Base-by-base conservation (phyloP, 1,140 invertebrate species). In the Rhopalosiphum maidis region DNA sequence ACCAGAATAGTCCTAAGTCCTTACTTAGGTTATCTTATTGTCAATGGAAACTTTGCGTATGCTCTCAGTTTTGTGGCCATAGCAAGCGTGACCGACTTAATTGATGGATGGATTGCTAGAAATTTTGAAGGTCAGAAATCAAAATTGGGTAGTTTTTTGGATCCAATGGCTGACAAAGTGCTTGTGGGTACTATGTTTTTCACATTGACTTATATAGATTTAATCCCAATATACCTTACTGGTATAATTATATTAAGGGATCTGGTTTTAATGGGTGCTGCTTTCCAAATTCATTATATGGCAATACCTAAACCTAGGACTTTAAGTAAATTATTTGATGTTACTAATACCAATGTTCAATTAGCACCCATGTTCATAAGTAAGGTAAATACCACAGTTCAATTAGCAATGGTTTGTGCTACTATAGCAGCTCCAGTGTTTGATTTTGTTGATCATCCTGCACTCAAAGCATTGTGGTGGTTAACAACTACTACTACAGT, bases 91-190 rank as follows among this genome's bases (percentile, higher is more conserved):
- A 98, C 98, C 86, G 98, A 99, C 96, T 95, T 98, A 98, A 95
- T 98, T 85, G 99, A 99, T 96, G 99, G 99, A 46, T 99, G 97
- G 96, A 99, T 99, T 95, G 99, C 99, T 23, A 96, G 99, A 91
- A 98, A 97, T 91, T 99, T 98, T 96, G 96, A 97, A 90, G 97
- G 97, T 90, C 99, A 99, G 95, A 97, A 97, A 30, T 98, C 98
- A 48, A 98, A 98, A 95, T 96, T 99, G 94, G 99, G 99, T 18
- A 98, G 98, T 94, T 99, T 99, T 95, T 95, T 99, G n/a, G 99
- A 99, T 95, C 99, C 99, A 23, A 96, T 99, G 95, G 99, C 99
- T n/a, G 99, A 99, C 95, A 99, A 99, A 96, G 96, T 99, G 35
- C 96, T 99, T 11, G 97, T 99, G 94, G 98, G 97, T 23, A 98